A percentile compares a stretch with the other conserved stretches of the same genome.
Conservation (phyloP, 2,113 vertebrate species). For the Phylloscopus trochilus region DNA sequence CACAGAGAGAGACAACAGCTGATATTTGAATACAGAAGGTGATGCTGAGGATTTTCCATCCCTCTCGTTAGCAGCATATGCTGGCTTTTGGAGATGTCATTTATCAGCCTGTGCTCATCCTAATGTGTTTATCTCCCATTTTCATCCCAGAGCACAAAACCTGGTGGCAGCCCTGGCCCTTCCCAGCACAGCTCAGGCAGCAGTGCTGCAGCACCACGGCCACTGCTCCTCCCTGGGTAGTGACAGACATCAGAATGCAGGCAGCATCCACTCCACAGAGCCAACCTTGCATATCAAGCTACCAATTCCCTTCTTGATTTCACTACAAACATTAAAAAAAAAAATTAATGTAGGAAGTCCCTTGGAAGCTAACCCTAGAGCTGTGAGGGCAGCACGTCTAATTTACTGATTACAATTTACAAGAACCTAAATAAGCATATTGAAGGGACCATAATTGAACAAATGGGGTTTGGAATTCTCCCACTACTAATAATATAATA, state of each 20-base stretch:
- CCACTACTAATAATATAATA: conserved; percentile 55
- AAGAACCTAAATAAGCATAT: conserved; percentile 58
- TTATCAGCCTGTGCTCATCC: background rate
- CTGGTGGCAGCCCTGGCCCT: background rate
- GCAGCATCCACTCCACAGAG: conserved; percentile 1
- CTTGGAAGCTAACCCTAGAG: conserved; percentile 50
- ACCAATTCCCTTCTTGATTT: conserved; percentile 32
- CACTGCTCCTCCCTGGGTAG: background rate
- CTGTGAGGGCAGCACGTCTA: conserved; percentile 52
- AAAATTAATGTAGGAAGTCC: background rate
- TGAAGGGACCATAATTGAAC: conserved; percentile 63
- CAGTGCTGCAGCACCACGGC: background rate
- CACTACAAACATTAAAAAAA: conserved; percentile 9
- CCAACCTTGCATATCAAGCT: conserved; percentile 41
- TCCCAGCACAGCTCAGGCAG: background rate
- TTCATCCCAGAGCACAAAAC: background rate
- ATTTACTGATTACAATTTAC: conserved; percentile 67
- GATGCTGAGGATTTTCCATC: background rate
- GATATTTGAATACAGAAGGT: background rate
- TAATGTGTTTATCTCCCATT: background rate
- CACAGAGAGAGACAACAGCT: background rate
- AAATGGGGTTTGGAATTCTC: conserved; percentile 55
- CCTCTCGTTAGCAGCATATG: background rate
- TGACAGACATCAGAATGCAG: conserved; percentile 26
- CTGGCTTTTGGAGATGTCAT: background rate